These are phyloP conservation scores for Calliscelio sp. DNA, from an alignment of 2,888 invertebrate genomes.

Conservation along the genomic window DNA sequence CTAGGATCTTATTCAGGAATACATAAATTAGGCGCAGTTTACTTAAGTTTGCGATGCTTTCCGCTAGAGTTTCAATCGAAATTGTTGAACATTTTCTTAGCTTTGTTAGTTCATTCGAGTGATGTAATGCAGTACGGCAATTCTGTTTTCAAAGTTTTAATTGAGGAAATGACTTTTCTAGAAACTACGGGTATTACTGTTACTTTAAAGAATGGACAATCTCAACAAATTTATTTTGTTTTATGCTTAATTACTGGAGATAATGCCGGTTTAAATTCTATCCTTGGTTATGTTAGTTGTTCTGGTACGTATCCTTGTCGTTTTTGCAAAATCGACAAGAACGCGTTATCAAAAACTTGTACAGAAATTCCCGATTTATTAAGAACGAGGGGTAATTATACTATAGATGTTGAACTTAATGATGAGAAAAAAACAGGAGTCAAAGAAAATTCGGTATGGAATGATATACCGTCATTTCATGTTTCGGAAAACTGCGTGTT, in stretches of 20 bases:
- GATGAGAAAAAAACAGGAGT: slow-evolving; percentile 32
- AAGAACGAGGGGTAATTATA: slow-evolving; percentile 39
- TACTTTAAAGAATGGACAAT: slow-evolving; percentile 24
- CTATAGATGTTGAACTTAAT: slow-evolving; percentile 3
- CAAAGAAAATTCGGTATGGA: slow-evolving; percentile 45
- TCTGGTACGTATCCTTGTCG: slow-evolving; percentile 56
- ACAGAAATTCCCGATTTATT: slow-evolving; percentile 28
- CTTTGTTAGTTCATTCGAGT: slow-evolving; percentile 14
- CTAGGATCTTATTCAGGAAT: slow-evolving; percentile 6
- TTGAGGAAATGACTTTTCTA: slow-evolving; percentile 57
- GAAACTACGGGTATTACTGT: slow-evolving; percentile 61
- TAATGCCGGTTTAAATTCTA: slow-evolving; percentile 57
- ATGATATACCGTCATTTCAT: slow-evolving; percentile 43
- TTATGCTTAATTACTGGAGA: slow-evolving; percentile 45
- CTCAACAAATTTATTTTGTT: slow-evolving; percentile 61
- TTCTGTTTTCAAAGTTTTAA: slow-evolving; percentile 36
- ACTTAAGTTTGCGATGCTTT: slow-evolving; percentile 33
- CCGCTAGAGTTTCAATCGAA: slow-evolving; percentile 27
- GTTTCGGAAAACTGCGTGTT: slow-evolving; percentile 28
- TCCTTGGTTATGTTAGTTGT: slow-evolving; percentile 62
- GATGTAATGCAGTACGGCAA: slow-evolving; percentile 17
- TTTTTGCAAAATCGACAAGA: slow-evolving; percentile 53
- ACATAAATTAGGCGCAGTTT: slow-evolving; percentile 32
- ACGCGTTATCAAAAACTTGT: neutral
- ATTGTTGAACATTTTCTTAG: slow-evolving; percentile 33